Percentiles rank a stretch among this genome's conserved stretches.
phyloP scores from a whole-genome alignment of 2,888 invertebrate genomes.

The Napeogenes inachia region DNA sequence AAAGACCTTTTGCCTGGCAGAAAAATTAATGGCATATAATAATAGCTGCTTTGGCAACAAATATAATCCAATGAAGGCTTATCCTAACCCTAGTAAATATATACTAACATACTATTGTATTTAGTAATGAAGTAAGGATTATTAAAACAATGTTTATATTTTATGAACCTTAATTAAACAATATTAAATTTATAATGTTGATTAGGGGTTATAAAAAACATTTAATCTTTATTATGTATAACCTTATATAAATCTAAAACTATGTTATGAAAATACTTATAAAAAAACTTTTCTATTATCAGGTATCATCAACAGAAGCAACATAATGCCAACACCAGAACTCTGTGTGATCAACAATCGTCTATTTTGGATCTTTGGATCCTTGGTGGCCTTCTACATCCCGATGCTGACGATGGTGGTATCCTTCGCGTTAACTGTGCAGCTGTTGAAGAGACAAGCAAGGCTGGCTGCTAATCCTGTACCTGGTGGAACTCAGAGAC shows the following conservation, averaged over 20 bases:
- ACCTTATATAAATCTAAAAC: too few relatives aligned
- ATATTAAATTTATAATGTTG: too few relatives aligned
- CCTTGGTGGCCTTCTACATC: slow-evolving; percentile 94
- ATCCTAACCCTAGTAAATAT: too few relatives aligned
- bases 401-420: slow-evolving; percentile 97
- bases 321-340: slow-evolving; percentile 88
- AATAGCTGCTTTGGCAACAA: background rate
- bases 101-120: too few relatives aligned
- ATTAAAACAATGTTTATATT: too few relatives aligned
- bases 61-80: background rate
- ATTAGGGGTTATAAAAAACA: too few relatives aligned
- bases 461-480: slow-evolving; percentile 79
- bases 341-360: slow-evolving; percentile 90
- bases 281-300: slow-evolving; percentile 27
- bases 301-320: slow-evolving; percentile 86
- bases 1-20: background rate
- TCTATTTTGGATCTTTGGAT: slow-evolving; percentile 93
- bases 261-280: background rate
- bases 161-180: too few relatives aligned
- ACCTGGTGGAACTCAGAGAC: slow-evolving; percentile 64
- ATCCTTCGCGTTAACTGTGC: slow-evolving; percentile 93
- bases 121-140: too few relatives aligned
- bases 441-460: slow-evolving; percentile 88
- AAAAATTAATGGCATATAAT: background rate
- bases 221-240: too few relatives aligned